Conservation (phyloP, 2,113 vertebrate genomes). For the Apteryx mantelli region DNA sequence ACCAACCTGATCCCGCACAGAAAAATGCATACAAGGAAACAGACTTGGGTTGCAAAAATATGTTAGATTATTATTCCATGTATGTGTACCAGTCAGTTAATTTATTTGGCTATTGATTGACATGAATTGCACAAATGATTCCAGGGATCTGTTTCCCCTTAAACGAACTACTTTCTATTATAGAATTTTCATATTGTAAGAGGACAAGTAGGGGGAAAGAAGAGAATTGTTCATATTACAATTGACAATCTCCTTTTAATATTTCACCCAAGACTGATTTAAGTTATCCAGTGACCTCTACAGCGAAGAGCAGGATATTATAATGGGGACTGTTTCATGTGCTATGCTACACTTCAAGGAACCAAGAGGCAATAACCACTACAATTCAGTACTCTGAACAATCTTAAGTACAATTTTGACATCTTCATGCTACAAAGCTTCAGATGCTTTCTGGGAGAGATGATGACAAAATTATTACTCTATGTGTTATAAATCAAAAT, state of each 20-base stretch:
- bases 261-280: slow-evolving; percentile 67
- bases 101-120: slow-evolving; percentile 70
- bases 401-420: slow-evolving; percentile 65
- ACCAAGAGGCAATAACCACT: slow-evolving; percentile 52
- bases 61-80: slow-evolving; percentile 75
- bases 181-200: slow-evolving; percentile 60
- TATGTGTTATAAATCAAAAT: slow-evolving; percentile 74
- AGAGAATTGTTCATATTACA: slow-evolving; percentile 46
- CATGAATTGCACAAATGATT: slow-evolving; percentile 53
- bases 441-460: slow-evolving; percentile 60
- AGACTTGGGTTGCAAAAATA: slow-evolving; percentile 70
- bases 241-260: slow-evolving; percentile 71
- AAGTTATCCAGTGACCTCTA: slow-evolving; percentile 66
- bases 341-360: slow-evolving; percentile 25
- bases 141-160: slow-evolving; percentile 45
- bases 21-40: slow-evolving; percentile 70
- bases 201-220: background rate
- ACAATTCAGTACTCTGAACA: slow-evolving; percentile 27
- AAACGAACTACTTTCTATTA: slow-evolving; percentile 55
- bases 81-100: slow-evolving; percentile 66
- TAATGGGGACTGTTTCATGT: slow-evolving; percentile 45
- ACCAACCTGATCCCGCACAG: slow-evolving; percentile 74
- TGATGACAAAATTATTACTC: slow-evolving; percentile 68
- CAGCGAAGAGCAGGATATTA: slow-evolving; percentile 11
- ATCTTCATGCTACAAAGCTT: slow-evolving; percentile 64